Conservation (phyloP, 2,113 vertebrate species). For the Cariama cristata region DNA sequence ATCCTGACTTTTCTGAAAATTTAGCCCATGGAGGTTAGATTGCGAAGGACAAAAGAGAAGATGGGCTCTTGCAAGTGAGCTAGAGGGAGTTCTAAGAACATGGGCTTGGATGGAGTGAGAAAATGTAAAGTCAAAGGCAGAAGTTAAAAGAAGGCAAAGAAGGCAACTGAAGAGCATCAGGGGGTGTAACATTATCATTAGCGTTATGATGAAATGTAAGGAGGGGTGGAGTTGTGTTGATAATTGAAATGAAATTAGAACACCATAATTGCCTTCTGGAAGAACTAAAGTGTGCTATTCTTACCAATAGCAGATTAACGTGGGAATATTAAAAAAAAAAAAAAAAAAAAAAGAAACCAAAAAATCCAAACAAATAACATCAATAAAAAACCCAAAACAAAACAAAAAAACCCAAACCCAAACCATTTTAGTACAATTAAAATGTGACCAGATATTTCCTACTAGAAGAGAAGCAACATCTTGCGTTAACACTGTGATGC, state of each 20-base stretch:
- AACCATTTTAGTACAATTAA: neutral
- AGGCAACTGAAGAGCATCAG: neutral
- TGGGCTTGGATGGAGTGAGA: neutral
- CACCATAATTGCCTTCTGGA: neutral
- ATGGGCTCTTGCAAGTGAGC: neutral
- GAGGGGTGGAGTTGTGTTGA: neutral
- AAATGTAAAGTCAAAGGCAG: neutral
- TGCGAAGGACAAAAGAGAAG: neutral
- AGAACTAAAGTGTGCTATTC: neutral
- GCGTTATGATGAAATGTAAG: neutral
- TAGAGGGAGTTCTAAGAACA: neutral
- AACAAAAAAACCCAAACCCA: neutral
- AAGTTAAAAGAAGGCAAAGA: neutral
- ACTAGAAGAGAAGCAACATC: neutral
- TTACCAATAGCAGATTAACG: neutral
- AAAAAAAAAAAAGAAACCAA: rapidly evolving
- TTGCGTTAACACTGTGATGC: neutral
- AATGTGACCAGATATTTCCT: neutral
- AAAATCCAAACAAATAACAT: neutral
- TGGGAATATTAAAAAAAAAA: neutral
- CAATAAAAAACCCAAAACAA: neutral
- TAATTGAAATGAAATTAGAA: slow-evolving; percentile 21
- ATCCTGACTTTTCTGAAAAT: neutral
- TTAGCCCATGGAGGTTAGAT: neutral
- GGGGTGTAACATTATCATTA: neutral